Conservation (phyloP, 2,113 vertebrate genomes). For the Perccottus glenii region DNA sequence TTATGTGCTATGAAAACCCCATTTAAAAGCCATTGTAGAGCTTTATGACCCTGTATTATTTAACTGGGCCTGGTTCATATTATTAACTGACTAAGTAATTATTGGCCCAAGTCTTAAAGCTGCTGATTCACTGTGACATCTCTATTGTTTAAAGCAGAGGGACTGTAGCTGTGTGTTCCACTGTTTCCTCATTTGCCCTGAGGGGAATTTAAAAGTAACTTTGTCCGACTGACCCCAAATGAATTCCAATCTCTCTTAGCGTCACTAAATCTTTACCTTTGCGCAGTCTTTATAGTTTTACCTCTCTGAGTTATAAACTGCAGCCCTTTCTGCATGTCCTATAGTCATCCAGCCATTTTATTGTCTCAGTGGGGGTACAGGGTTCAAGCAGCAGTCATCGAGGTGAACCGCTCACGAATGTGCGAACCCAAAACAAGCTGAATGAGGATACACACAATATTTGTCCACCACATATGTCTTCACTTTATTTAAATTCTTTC, state of each 20-base stretch:
- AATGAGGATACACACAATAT: not conserved
- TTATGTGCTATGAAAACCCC: slow-evolving; percentile 9
- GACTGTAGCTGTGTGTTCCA: slow-evolving; percentile 47
- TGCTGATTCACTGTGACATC: slow-evolving; percentile 47
- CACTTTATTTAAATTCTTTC: not conserved
- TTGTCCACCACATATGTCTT: slow-evolving; percentile 2
- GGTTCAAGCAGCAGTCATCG: slow-evolving; percentile 80
- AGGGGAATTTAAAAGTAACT: slow-evolving; percentile 68
- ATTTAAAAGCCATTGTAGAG: slow-evolving; percentile 18
- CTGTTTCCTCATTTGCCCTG: slow-evolving; percentile 51
- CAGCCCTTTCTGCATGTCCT: slow-evolving; percentile 72
- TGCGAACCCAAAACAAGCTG: slow-evolving; percentile 2
- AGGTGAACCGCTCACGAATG: slow-evolving; percentile 68
- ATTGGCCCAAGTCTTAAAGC: slow-evolving; percentile 45
- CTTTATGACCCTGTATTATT: slow-evolving; percentile 7
- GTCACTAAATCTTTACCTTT: slow-evolving; percentile 79
- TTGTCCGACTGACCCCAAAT: slow-evolving; percentile 74
- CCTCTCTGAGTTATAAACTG: slow-evolving; percentile 77
- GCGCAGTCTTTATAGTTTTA: slow-evolving; percentile 59
- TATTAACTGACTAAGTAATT: slow-evolving; percentile 54
- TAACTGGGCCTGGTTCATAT: slow-evolving; percentile 16
- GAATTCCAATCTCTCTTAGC: slow-evolving; percentile 72
- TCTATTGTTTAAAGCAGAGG: slow-evolving; percentile 59
- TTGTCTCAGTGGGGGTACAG: slow-evolving; percentile 79
- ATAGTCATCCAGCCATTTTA: slow-evolving; percentile 81